Evolutionary conservation across 2,797 vertebrate species (phyloP), one percentile per base, ranked within the genome.

Genomic region (Pteropus rufus): DNA sequence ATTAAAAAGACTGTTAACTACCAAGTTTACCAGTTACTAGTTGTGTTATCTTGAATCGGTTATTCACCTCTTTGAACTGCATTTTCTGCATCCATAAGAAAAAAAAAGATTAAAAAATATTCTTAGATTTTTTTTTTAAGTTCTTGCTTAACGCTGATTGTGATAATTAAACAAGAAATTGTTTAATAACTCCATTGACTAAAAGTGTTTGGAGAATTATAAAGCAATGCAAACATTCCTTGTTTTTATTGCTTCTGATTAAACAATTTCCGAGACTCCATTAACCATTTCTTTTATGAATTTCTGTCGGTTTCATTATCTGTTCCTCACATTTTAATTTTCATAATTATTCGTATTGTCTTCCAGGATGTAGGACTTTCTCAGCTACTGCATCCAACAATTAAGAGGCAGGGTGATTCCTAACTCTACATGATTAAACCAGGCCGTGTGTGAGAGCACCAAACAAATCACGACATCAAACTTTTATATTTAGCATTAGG

Each of bases 351-450:
- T 92, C 73, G 10, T 88, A 56, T 44, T 82, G 4, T 91, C 52
- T 58, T 92, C 0, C 0, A 49, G 29, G 56, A 72, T n/a, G 1
- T 24, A 62, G 21, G 31, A 54, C 23, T 82, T 95, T 79, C 94
- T 88, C 10, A 77, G 60, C 52, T 24, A 72, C 72, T 79, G 2
- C 31, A 87, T 58, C 65, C 62, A 79, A 34, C 75, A 94, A 75
- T 91, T 91, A 83, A 81, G 44, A 81, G 41, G n/a, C 34, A 60
- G 70, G 36, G 82, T 39, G 49, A 89, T 41, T 96, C 76, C 19
- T 94, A 94, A 94, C 44, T 90, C 36, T 44, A 81, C 44, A 8
- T 89, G 73, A 84, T 94, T 96, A 97, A 95, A 92, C 94, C 67
- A 95, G 97, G 93, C 82, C 76, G 0, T 65, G 24, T 36, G 56